Conservation (phyloP, 2,888 invertebrate genomes). For the Fabriciana adippe region DNA sequence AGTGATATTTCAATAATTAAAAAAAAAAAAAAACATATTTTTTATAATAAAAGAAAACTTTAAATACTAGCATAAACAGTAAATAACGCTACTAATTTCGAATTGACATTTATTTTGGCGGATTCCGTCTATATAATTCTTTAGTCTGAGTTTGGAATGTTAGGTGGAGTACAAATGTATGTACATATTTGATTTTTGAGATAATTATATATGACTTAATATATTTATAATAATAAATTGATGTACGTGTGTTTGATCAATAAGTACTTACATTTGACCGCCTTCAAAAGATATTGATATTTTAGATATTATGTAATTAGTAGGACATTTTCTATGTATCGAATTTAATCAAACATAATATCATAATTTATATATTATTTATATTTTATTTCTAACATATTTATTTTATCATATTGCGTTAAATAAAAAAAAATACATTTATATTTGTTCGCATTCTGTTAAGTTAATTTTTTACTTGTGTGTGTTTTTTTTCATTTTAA, state of each 20-base stretch:
- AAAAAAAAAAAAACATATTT: too few species aligned
- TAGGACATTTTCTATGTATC: neutral
- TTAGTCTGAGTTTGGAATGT: constrained; percentile 7
- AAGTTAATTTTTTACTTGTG: constrained; percentile 33
- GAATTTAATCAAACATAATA: neutral
- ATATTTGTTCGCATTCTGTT: constrained; percentile 54
- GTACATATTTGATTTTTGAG: too few species aligned
- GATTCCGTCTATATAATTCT: neutral
- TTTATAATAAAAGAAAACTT: too few species aligned
- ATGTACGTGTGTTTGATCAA: neutral
- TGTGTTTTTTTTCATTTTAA: constrained; percentile 9
- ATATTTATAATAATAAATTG: neutral
- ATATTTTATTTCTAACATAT: constrained; percentile 20
- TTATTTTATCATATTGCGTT: constrained; percentile 28
- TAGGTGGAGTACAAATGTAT: neutral
- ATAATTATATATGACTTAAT: neutral
- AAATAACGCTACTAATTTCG: too few species aligned
- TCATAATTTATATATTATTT: constrained; percentile 9
- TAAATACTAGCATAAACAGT: too few species aligned
- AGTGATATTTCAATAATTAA: too few species aligned
- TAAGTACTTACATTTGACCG: too few species aligned
- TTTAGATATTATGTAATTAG: neutral
- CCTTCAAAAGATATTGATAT: too few species aligned
- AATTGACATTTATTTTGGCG: too few species aligned
- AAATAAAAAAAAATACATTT: constrained; percentile 16